Evolutionary conservation across 2,888 invertebrate species (phyloP).

Genomic region (Nebria salina): DNA sequence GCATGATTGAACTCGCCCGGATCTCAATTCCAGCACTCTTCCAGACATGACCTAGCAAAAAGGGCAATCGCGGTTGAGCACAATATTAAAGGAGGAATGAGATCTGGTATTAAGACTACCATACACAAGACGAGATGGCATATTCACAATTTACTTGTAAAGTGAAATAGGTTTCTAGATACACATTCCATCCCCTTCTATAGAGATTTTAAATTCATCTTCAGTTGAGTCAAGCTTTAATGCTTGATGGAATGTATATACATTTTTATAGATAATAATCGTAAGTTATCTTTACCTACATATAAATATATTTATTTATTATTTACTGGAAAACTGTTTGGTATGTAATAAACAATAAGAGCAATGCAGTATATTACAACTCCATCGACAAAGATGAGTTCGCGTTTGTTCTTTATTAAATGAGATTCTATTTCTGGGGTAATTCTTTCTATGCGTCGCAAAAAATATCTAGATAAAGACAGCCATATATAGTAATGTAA

Average conservation of each 20-base stretch:
- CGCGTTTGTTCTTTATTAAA: no score
- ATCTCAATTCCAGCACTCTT: neutral
- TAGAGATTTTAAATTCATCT: neutral
- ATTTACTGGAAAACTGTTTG: no score
- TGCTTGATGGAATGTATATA: neutral
- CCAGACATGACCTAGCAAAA: conserved; percentile 8
- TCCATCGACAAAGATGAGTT: no score
- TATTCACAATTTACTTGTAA: neutral
- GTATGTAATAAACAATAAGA: no score
- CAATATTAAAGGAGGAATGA: neutral
- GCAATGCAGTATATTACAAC: no score
- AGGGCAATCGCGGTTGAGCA: neutral
- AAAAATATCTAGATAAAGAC: no score
- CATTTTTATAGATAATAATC: neutral
- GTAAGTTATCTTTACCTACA: neutral
- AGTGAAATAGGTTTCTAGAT: neutral
- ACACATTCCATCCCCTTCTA: neutral
- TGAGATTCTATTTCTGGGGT: no score
- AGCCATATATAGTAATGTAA: no score
- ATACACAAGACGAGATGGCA: conserved; percentile 16
- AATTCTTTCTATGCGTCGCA: no score
- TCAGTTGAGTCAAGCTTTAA: neutral
- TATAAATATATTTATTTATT: no score
- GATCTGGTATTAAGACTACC: neutral
- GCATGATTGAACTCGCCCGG: neutral